phyloP scores from a whole-genome alignment of 2,888 invertebrate genomes.

The Ceriagrion tenellum region DNA sequence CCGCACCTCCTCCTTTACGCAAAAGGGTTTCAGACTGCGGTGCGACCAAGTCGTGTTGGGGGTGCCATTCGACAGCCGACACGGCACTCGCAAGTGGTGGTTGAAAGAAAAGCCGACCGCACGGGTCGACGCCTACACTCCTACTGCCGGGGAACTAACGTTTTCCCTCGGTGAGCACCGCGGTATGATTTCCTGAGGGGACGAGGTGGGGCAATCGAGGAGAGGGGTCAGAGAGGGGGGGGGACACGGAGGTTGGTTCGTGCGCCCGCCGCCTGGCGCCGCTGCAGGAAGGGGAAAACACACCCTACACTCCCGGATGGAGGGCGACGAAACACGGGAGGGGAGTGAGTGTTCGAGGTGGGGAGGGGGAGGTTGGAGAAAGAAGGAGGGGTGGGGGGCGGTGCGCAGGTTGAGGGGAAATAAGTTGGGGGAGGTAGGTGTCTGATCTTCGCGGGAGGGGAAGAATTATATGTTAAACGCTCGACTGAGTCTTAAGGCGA shows the following conservation, averaged over 20 bases:
- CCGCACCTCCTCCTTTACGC: background rate
- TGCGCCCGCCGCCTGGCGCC: slow-evolving; percentile 12
- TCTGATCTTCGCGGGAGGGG: background rate
- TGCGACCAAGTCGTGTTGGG: background rate
- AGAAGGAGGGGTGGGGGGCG: background rate
- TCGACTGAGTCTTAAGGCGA: background rate
- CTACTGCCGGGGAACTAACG: slow-evolving; percentile 47
- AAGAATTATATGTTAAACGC: background rate
- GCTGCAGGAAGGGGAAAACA: slow-evolving; percentile 51
- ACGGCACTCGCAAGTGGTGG: background rate
- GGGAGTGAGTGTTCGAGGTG: background rate
- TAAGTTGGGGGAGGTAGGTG: background rate
- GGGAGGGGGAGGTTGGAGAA: background rate
- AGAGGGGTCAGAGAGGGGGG: background rate
- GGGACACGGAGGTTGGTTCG: background rate
- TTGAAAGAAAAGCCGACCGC: slow-evolving; percentile 13
- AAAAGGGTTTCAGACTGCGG: background rate
- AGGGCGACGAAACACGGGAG: background rate
- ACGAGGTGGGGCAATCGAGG: background rate
- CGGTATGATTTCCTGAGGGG: slow-evolving; percentile 58
- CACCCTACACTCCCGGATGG: slow-evolving; percentile 30
- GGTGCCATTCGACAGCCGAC: background rate
- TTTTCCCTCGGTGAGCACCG: slow-evolving; percentile 60
- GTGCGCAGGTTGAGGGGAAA: background rate
- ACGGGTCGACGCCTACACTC: slow-evolving; percentile 54